Evolutionary conservation across 2,113 vertebrate genomes (phyloP).

Genomic region (Sminthopsis crassicaudata): DNA sequence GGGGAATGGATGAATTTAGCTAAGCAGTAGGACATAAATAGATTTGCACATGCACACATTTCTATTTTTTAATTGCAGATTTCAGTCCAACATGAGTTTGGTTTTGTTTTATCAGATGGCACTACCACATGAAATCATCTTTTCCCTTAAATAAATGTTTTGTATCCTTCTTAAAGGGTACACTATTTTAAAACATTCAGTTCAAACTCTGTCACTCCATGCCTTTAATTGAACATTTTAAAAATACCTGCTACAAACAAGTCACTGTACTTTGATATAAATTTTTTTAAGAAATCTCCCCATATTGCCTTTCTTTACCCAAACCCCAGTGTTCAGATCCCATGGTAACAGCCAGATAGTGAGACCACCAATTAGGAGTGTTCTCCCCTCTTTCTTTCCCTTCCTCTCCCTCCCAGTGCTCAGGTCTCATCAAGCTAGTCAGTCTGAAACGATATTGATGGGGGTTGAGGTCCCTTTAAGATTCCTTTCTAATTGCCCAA

Average conservation of each 20-base stretch:
- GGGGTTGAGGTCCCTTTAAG: too few species aligned
- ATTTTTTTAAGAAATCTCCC: not conserved
- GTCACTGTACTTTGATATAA: not conserved
- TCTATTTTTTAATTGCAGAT: constrained; percentile 42
- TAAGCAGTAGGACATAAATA: constrained; percentile 60
- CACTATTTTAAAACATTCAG: not conserved
- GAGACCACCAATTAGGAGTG: not conserved
- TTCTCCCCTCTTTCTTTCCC: not conserved
- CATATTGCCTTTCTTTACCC: not conserved
- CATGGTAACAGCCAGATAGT: not conserved
- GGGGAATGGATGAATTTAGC: constrained; percentile 12
- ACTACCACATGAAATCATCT: constrained; percentile 3
- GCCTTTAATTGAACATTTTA: not conserved
- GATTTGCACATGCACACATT: constrained; percentile 6
- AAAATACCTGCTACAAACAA: not conserved
- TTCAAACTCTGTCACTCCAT: not conserved
- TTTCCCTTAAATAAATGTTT: constrained; percentile 39
- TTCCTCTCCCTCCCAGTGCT: not conserved
- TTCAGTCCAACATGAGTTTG: constrained; percentile 7
- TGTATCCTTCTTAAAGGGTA: not conserved
- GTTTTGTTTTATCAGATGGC: constrained; percentile 46
- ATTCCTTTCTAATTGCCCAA: too few species aligned
- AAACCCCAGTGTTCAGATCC: not conserved
- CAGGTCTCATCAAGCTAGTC: not conserved
- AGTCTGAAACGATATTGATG: not conserved